These are phyloP conservation scores for Lamproptera curius DNA, from an alignment of 2,888 invertebrate species.

Conservation along the genomic window DNA sequence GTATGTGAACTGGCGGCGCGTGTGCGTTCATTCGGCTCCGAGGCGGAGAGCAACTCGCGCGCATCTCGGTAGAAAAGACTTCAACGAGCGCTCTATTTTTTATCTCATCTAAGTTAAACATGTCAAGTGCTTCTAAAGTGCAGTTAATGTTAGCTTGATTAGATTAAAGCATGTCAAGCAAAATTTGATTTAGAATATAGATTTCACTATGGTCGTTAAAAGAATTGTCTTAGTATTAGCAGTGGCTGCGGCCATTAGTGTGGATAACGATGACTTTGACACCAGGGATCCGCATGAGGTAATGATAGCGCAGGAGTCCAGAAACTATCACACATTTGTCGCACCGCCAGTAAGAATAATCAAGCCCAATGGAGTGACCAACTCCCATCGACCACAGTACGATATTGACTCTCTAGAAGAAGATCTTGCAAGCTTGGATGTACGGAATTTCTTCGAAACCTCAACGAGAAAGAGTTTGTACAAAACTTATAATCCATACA, in stretches of 20 bases:
- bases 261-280: slow-evolving; percentile 57
- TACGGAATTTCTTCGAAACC: slow-evolving; percentile 36
- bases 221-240: slow-evolving; percentile 36
- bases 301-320: slow-evolving; percentile 68
- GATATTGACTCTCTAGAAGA: slow-evolving; percentile 62
- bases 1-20: slow-evolving; percentile 43
- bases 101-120: slow-evolving; percentile 19
- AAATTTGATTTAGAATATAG: slow-evolving; percentile 8
- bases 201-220: slow-evolving; percentile 41
- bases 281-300: slow-evolving; percentile 55
- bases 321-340: slow-evolving; percentile 57
- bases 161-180: slow-evolving; percentile 6
- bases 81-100: slow-evolving; percentile 33
- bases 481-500: slow-evolving; percentile 50
- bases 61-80: slow-evolving; percentile 39
- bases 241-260: slow-evolving; percentile 29
- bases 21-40: slow-evolving; percentile 55
- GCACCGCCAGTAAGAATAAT: slow-evolving; percentile 54
- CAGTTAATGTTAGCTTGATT: slow-evolving; percentile 13
- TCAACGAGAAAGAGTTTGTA: slow-evolving; percentile 43
- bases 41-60: slow-evolving; percentile 54
- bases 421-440: slow-evolving; percentile 40
- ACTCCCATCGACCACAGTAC: slow-evolving; percentile 69
- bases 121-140: slow-evolving; percentile 23
- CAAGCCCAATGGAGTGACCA: slow-evolving; percentile 57